Base-by-base conservation (phyloP, 2,113 vertebrate genomes). In the Parus major region DNA sequence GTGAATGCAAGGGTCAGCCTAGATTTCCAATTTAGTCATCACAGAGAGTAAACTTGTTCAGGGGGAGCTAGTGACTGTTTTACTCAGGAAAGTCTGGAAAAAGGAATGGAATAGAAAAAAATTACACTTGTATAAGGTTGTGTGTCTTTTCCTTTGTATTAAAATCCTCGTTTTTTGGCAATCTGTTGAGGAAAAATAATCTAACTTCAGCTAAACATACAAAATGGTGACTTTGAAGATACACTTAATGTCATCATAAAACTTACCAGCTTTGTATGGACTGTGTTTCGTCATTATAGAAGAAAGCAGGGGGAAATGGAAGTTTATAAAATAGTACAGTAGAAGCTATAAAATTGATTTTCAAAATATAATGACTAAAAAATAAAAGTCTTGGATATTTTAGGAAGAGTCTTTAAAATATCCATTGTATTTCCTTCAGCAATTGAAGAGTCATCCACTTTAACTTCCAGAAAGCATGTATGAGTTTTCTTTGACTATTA, bases 11-110 rank as follows among this genome's bases (percentile, higher is more conserved):
- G 65, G 35, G 22, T 93, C 76, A 75, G 63, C 24, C 60, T 53
- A 53, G 27, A 93, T 47, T 94, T 95, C 68, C 68, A 42, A 2
- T 83, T 91, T 56, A 96, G 82, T 93, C 66, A 80, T 90, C 80
- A 78, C 22, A 60, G 56, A 60, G 1, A 86, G 9, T 25, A 89
- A 69, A 80, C 21, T 50, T 71, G 56, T 85, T 94, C 44, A 90
- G 46, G 25, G 21, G 23, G 8, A 77, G 36, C 13, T 52, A 52
- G 20, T 63, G 56, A 55, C 15, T 31, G 2, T n/a, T 27, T 55
- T 66, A 80, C 39, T 53, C 19, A 77, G 59, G 22, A 60, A 93
- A 91, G 39, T 52, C 24, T 10, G 8, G 20, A 31, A 92, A 82
- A 56, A 19, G 12, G 11, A 85, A 7, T 33, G 6, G 13, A 64